Evolutionary conservation across 2,888 invertebrate genomes (phyloP), one percentile per base, ranked within the genome.

Genomic region (Hirudinaria manillensis): DNA sequence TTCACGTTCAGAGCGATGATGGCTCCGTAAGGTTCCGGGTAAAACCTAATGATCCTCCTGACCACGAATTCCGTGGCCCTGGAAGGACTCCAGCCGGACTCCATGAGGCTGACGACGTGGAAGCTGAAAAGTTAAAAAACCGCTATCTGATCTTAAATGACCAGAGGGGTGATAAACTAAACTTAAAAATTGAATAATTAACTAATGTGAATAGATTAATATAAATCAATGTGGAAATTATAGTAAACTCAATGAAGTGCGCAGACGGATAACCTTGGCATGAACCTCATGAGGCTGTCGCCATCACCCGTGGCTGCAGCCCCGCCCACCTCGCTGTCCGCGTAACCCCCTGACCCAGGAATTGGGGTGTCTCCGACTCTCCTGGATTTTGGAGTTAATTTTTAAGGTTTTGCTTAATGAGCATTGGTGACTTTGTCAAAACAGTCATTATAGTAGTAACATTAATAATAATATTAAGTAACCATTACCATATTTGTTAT

Each of bases 221-320:
- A n/a, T n/a, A n/a, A n/a, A n/a, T n/a, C n/a, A n/a, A n/a, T n/a
- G n/a, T n/a, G n/a, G n/a, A n/a, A n/a, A n/a, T n/a, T n/a, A n/a
- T n/a, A 29, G 7, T 61, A 61, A 29, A 27, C 29, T 61, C 61
- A 61, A 7, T 7, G 29, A 24, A 3, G 21, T 4, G 21, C 16
- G 16, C 53, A 53, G 16, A 34, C n/a, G 1, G 32, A 32, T 53
- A 84, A 93, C 90, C 93, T 92, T 0, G 98, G 97, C 77, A 95
- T 85, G 86, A 98, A 97, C 79, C 98, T 88, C 90, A 99, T 92
- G 93, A 99, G 94, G 24, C 97, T 87, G 84, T 99, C 99, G 0
- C 99, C 99, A 87, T 98, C 96, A 0, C 99, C 99, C 0, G 88
- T 88, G 2, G 86, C 88, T 4, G 86, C 87, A 34, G 88, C 88